These are phyloP conservation scores for Sphaerophoria rueppellii DNA, from an alignment of 2,888 invertebrate genomes.

Conservation along the genomic window DNA sequence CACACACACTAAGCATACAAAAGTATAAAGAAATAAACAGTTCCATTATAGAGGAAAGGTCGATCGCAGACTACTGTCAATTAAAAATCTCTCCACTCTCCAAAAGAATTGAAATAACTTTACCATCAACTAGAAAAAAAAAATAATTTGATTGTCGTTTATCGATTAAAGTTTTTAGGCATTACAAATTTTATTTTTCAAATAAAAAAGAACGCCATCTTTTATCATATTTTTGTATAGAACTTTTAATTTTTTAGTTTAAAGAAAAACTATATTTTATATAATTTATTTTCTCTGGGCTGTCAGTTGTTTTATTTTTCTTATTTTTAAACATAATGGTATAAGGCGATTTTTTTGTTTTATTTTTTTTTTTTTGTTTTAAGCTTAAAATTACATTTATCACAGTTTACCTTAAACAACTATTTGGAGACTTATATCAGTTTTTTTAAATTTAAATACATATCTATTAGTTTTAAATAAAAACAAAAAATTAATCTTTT, in stretches of 20 bases:
- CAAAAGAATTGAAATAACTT: slow-evolving; percentile 20
- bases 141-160: slow-evolving; percentile 40
- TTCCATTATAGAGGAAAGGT: background rate
- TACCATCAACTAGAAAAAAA: slow-evolving; percentile 14
- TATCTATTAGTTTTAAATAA: slow-evolving; percentile 33
- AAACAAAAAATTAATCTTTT: slow-evolving; percentile 11
- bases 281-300: slow-evolving; percentile 58
- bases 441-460: slow-evolving; percentile 25
- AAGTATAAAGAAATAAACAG: slow-evolving; percentile 8
- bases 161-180: background rate
- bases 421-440: slow-evolving; percentile 31
- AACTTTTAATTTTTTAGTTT: background rate
- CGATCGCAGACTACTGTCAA: background rate
- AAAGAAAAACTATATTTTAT: slow-evolving; percentile 36
- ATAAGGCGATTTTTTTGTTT: slow-evolving; percentile 39
- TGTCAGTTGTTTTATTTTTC: slow-evolving; percentile 27
- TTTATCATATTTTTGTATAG: too few species aligned
- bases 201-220: slow-evolving; percentile 53
- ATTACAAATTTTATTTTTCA: slow-evolving; percentile 54
- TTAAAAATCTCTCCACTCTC: background rate
- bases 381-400: slow-evolving; percentile 60
- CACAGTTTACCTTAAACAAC: slow-evolving; percentile 65
- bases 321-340: background rate
- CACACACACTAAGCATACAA: slow-evolving; percentile 60
- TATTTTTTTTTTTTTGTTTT: slow-evolving; percentile 35